Evolutionary conservation across 2,797 vertebrate genomes (phyloP).

Genomic region (Enteromius radiatus): DNA sequence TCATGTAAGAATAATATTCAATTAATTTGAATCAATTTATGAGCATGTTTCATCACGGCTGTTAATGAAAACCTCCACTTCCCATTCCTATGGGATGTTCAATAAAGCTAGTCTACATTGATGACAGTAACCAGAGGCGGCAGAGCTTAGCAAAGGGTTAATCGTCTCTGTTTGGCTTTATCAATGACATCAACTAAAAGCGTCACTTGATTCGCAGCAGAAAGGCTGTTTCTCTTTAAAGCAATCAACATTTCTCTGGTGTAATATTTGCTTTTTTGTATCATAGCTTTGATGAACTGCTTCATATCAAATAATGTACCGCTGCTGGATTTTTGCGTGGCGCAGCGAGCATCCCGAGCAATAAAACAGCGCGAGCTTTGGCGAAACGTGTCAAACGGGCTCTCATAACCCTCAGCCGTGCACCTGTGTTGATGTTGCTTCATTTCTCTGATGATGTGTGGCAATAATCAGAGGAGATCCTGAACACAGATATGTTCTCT

Average conservation of each 20-base stretch:
- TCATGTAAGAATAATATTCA: background rate
- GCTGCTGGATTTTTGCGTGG: constrained; percentile 20
- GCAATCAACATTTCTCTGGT: constrained; percentile 15
- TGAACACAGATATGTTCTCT: constrained; percentile 66
- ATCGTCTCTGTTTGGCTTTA: constrained; percentile 43
- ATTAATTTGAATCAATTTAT: background rate
- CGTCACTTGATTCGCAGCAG: background rate
- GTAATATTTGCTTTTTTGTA: constrained; percentile 25
- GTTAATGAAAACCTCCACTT: background rate
- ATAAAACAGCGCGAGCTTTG: constrained; percentile 10
- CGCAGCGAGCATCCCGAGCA: background rate
- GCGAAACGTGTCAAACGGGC: constrained; percentile 24
- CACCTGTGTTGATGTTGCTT: constrained; percentile 66
- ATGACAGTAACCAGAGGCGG: background rate
- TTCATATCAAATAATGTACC: constrained; percentile 21
- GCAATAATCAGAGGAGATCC: constrained; percentile 72
- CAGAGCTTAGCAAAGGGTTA: background rate
- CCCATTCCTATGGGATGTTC: background rate
- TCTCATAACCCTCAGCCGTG: constrained; percentile 59
- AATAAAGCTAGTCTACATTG: background rate
- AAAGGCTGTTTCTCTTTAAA: constrained; percentile 21
- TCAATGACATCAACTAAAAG: background rate
- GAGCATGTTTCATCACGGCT: background rate
- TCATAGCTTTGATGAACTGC: constrained; percentile 28
- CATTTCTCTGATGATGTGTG: constrained; percentile 71